Evolutionary conservation across 2,797 vertebrate genomes (phyloP).

Genomic region (Mionectes olivaceus): DNA sequence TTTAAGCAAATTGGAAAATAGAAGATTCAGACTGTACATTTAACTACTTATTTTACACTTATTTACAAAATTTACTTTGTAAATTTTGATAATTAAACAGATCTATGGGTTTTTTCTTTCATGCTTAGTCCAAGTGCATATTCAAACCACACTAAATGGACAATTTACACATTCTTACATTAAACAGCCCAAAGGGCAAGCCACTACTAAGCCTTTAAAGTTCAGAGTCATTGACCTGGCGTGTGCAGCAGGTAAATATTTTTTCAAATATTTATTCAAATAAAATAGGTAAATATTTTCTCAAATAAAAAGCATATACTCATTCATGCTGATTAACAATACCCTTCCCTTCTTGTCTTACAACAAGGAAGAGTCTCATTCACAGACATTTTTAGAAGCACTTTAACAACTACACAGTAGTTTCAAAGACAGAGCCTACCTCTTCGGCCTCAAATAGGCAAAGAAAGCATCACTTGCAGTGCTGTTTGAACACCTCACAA

Average conservation of each 20-base stretch:
- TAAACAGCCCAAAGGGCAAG: background rate
- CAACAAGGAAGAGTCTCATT: background rate
- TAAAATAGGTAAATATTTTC: background rate
- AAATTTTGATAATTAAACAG: background rate
- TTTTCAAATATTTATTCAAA: background rate
- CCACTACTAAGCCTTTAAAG: background rate
- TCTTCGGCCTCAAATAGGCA: background rate
- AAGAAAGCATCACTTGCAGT: background rate
- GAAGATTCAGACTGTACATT: background rate
- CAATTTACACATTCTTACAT: background rate
- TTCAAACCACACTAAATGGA: background rate
- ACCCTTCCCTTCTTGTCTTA: background rate
- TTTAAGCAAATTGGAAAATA: slow-evolving; percentile 2
- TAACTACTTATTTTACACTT: background rate
- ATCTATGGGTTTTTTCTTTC: background rate
- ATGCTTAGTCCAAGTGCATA: accelerated
- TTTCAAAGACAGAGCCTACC: background rate
- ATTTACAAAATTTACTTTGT: too few species aligned
- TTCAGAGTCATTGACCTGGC: background rate
- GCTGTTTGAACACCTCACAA: background rate
- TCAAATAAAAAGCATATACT: background rate
- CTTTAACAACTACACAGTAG: background rate
- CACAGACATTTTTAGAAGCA: background rate
- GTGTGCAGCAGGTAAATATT: background rate
- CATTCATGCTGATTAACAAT: background rate